phyloP scores from a whole-genome alignment of 2,113 vertebrate species.

The Steatornis caripensis region DNA sequence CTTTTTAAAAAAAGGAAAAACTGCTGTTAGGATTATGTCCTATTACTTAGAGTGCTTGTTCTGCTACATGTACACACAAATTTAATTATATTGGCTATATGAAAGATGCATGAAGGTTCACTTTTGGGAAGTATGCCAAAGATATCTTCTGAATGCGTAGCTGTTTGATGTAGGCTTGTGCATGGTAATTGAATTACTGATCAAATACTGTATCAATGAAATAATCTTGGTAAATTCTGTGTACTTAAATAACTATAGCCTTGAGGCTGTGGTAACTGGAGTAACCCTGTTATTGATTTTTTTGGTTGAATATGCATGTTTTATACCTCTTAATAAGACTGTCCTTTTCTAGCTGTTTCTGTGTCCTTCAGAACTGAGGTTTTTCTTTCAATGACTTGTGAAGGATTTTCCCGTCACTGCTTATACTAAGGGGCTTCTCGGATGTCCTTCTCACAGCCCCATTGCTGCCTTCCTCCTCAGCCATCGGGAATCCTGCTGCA shows the following conservation, averaged over 20 bases:
- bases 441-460: background rate
- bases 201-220: slow-evolving; percentile 57
- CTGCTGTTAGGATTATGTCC: background rate
- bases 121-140: slow-evolving; percentile 39
- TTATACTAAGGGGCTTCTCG: background rate
- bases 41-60: slow-evolving; percentile 40
- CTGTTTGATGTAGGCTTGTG: slow-evolving; percentile 31
- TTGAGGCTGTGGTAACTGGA: slow-evolving; percentile 24
- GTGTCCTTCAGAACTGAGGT: background rate
- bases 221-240: slow-evolving; percentile 37
- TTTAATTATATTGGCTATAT: slow-evolving; percentile 2
- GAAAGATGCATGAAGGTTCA: slow-evolving; percentile 36
- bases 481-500: background rate
- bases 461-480: background rate
- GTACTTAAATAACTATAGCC: slow-evolving; percentile 35
- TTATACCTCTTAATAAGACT: slow-evolving; percentile 51
- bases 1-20: background rate
- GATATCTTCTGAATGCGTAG: background rate
- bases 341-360: background rate
- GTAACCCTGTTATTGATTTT: slow-evolving; percentile 28
- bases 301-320: slow-evolving; percentile 25
- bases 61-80: background rate
- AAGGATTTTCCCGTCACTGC: background rate
- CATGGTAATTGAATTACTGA: slow-evolving; percentile 58
- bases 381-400: background rate